These are phyloP conservation scores for Acanthoscelides obtectus DNA, from an alignment of 2,888 invertebrate species.

Conservation along the genomic window DNA sequence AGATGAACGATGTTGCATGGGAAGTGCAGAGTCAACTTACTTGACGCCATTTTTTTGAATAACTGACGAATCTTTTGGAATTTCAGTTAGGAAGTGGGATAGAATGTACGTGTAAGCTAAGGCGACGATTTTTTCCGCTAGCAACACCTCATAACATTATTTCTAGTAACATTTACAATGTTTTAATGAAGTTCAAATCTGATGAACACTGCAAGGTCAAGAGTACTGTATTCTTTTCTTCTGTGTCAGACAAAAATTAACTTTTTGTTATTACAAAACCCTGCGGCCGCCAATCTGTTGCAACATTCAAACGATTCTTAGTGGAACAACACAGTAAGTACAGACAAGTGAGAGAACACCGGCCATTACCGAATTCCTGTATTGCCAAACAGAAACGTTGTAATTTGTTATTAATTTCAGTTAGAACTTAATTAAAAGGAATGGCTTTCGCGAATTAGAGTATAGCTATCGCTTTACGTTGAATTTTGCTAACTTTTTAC, in stretches of 20 bases:
- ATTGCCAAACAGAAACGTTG: constrained; percentile 5
- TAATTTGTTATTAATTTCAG: constrained; percentile 7
- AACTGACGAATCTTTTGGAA: too few relatives aligned
- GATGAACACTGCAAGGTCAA: background rate
- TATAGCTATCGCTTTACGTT: background rate
- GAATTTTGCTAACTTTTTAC: background rate
- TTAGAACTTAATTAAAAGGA: constrained; percentile 1
- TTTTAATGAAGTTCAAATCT: background rate
- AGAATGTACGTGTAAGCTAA: too few relatives aligned
- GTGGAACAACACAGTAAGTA: constrained; percentile 1
- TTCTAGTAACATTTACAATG: too few relatives aligned
- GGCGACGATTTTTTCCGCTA: too few relatives aligned
- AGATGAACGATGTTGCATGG: too few relatives aligned
- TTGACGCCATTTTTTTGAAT: too few relatives aligned
- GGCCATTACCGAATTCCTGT: constrained; percentile 12
- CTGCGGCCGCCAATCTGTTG: background rate
- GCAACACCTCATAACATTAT: too few relatives aligned
- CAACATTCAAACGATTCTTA: background rate
- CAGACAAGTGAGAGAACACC: background rate
- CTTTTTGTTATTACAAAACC: background rate
- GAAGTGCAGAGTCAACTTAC: too few relatives aligned
- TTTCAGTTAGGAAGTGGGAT: too few relatives aligned
- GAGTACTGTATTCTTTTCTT: background rate
- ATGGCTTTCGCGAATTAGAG: background rate
- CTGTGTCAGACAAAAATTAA: too few relatives aligned